Percentiles rank a stretch among this genome's conserved stretches.
Conservation (phyloP, 1,140 invertebrate genomes). For the Formica selysi region DNA sequence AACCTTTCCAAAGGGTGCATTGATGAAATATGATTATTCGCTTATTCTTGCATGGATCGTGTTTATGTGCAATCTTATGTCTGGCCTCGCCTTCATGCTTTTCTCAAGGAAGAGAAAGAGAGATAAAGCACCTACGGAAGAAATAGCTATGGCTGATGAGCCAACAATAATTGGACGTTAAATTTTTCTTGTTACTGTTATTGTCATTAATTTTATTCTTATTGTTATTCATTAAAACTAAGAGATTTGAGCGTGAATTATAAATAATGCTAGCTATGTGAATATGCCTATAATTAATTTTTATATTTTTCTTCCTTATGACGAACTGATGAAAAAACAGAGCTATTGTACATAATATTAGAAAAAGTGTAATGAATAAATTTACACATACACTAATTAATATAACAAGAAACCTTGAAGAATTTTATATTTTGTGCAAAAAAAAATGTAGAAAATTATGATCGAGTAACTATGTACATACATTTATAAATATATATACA, state of each 20-base stretch:
- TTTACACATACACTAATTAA: too few species aligned
- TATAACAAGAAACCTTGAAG: too few species aligned
- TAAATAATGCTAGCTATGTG: conserved; percentile 1
- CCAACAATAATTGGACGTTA: conserved; percentile 94
- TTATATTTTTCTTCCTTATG: too few species aligned
- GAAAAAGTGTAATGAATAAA: too few species aligned
- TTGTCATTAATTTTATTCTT: conserved; percentile 5
- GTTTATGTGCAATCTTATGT: conserved; percentile 90
- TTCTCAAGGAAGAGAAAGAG: conserved; percentile 94
- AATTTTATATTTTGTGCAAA: too few species aligned
- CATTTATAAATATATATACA: too few species aligned
- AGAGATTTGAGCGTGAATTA: conserved; percentile 8
- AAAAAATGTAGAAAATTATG: too few species aligned
- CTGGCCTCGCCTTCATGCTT: conserved; percentile 91
- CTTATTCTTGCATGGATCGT: conserved; percentile 93
- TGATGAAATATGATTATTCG: conserved; percentile 90
- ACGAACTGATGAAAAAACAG: too few species aligned
- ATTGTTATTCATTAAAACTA: background rate
- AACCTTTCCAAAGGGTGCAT: conserved; percentile 90
- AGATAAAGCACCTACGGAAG: conserved; percentile 92
- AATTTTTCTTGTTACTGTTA: conserved; percentile 70
- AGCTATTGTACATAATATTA: too few species aligned
- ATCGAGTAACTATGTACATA: too few species aligned
- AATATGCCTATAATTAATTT: background rate
- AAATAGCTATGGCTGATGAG: conserved; percentile 93